Evolutionary conservation across 2,797 vertebrate genomes (phyloP).

Genomic region (Crypturellus tataupa): DNA sequence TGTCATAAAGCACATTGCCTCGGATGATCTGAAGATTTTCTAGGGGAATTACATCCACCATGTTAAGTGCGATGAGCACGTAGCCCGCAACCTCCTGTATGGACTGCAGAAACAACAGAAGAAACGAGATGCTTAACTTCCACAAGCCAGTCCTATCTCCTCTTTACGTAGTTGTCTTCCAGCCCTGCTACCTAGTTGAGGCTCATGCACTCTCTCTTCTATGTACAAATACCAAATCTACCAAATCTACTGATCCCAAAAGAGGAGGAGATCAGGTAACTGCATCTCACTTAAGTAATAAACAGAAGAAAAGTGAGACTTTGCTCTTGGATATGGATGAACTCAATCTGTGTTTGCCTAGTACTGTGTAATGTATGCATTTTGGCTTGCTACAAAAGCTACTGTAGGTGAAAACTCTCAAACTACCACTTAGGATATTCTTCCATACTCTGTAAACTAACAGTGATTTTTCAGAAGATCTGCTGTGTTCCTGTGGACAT

Average conservation of each 20-base stretch:
- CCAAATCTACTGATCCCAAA: not conserved
- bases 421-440: not conserved
- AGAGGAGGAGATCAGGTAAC: not conserved
- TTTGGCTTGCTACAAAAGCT: not conserved
- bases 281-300: not conserved
- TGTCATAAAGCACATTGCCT: slow-evolving; percentile 90
- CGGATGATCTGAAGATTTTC: slow-evolving; percentile 94
- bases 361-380: not conserved
- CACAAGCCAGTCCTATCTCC: not conserved
- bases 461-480: not conserved
- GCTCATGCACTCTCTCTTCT: not conserved
- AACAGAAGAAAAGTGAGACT: not conserved
- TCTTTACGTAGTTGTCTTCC: not conserved
- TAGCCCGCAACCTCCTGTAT: slow-evolving; percentile 97
- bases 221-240: too few relatives aligned
- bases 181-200: not conserved
- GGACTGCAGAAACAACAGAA: slow-evolving; percentile 78
- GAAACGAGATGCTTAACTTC: not conserved
- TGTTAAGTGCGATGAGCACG: slow-evolving; percentile 92
- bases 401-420: not conserved
- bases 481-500: rapidly evolving
- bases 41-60: slow-evolving; percentile 87
- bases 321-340: not conserved
- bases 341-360: not conserved
- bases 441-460: not conserved